Percentiles rank a stretch among this genome's conserved stretches.
These are phyloP conservation scores for Salvelinus alpinus DNA, from an alignment of 2,113 vertebrate species.

Conservation along the genomic window DNA sequence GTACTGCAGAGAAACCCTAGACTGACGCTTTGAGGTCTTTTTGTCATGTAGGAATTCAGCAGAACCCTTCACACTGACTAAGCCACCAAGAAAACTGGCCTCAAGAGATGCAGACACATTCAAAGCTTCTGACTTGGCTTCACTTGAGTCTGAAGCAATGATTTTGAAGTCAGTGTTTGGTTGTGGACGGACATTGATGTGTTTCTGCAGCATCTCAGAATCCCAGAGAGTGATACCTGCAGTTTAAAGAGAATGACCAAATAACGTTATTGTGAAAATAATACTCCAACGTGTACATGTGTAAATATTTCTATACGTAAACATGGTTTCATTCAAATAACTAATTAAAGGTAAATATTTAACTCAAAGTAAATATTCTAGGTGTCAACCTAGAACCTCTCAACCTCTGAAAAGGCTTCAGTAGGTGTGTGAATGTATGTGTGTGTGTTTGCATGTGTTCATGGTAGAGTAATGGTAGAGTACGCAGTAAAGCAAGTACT, in stretches of 20 bases:
- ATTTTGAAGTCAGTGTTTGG: conserved; percentile 44
- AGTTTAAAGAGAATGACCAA: not conserved
- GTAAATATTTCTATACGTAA: not conserved
- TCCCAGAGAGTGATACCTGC: conserved; percentile 53
- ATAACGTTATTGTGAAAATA: not conserved
- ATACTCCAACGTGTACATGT: not conserved
- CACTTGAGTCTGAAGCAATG: conserved; percentile 45
- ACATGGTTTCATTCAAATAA: not conserved
- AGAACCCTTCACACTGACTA: conserved; percentile 44
- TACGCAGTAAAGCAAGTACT: no score
- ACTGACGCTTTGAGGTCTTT: conserved; percentile 45
- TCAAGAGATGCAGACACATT: conserved; percentile 34
- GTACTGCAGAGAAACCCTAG: conserved; percentile 50
- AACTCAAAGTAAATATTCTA: not conserved
- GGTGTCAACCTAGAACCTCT: no score
- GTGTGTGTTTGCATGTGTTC: no score
- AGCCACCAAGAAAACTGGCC: conserved; percentile 43
- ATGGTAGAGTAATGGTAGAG: no score
- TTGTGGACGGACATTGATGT: conserved; percentile 25
- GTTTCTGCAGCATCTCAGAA: conserved; percentile 14
- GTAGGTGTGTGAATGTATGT: no score
- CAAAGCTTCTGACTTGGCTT: conserved; percentile 41
- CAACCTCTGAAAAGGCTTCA: no score
- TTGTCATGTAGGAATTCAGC: conserved; percentile 42
- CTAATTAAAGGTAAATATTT: not conserved